These are phyloP conservation scores for Drosophila prolongata DNA, from an alignment of 2,888 invertebrate genomes.

Conservation along the genomic window DNA sequence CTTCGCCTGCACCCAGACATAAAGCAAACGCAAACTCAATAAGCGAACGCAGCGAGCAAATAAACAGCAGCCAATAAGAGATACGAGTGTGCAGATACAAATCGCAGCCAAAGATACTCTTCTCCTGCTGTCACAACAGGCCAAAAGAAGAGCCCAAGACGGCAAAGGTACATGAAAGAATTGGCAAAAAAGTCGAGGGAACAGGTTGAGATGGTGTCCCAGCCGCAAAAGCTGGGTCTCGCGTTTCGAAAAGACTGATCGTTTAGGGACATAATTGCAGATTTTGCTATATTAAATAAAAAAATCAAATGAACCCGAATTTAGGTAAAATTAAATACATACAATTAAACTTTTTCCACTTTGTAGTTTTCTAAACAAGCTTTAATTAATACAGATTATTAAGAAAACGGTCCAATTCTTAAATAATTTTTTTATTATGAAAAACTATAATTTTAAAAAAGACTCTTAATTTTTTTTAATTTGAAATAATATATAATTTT, in stretches of 20 bases:
- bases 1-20: slow-evolving; percentile 45
- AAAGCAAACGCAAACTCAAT: slow-evolving; percentile 70
- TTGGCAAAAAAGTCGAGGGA: slow-evolving; percentile 4
- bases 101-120: slow-evolving; percentile 60
- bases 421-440: too few species aligned
- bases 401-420: too few species aligned
- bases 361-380: too few species aligned
- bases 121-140: slow-evolving; percentile 10
- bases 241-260: not conserved
- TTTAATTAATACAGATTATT: too few species aligned
- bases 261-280: not conserved
- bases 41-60: slow-evolving; percentile 71
- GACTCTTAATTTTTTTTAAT: too few species aligned
- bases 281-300: too few species aligned
- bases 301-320: too few species aligned
- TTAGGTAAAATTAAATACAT: too few species aligned
- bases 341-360: too few species aligned
- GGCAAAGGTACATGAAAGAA: not conserved
- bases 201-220: slow-evolving; percentile 22
- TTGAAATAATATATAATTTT: too few species aligned
- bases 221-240: not conserved
- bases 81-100: slow-evolving; percentile 71
- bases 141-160: slow-evolving; percentile 35
- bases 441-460: too few species aligned
- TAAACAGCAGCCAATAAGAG: slow-evolving; percentile 80